Percentiles rank a stretch among this genome's conserved stretches.
Conservation (phyloP, 2,113 vertebrate species). For the Stegastes partitus region DNA sequence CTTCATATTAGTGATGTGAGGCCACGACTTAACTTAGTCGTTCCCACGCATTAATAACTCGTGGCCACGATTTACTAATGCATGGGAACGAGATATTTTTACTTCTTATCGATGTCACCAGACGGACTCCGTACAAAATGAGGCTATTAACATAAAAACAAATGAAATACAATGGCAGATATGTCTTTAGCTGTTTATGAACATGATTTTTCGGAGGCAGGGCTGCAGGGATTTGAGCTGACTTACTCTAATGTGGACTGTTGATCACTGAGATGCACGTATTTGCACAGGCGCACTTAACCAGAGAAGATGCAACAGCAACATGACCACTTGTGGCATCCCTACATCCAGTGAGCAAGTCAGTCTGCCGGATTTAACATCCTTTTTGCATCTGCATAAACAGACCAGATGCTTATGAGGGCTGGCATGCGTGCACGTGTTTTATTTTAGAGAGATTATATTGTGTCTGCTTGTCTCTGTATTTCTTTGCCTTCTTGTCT, state of each 20-base stretch:
- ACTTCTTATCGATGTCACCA: no score
- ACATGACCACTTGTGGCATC: conserved; percentile 55
- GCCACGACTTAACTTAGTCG: no score
- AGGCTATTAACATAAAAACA: neutral
- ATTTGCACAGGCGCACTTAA: conserved; percentile 11
- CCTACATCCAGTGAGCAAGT: conserved; percentile 44
- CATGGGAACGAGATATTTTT: no score
- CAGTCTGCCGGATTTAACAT: conserved; percentile 27
- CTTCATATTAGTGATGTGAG: no score
- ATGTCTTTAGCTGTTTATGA: neutral
- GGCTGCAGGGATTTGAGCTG: neutral
- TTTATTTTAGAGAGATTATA: conserved; percentile 19
- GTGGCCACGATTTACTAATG: no score
- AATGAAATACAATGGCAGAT: neutral
- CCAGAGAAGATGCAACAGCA: conserved; percentile 24
- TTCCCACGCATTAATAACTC: no score
- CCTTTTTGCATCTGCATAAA: conserved; percentile 41
- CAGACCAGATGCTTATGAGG: conserved; percentile 23
- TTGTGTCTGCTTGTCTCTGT: conserved; percentile 4
- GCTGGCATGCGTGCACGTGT: neutral
- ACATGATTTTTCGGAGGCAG: neutral
- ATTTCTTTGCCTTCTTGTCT: neutral
- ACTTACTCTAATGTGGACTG: conserved; percentile 12
- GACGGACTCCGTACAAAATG: no score
- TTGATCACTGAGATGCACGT: conserved; percentile 1